Evolutionary conservation across 2,797 vertebrate species (phyloP).

Genomic region (Xenops minutus): DNA sequence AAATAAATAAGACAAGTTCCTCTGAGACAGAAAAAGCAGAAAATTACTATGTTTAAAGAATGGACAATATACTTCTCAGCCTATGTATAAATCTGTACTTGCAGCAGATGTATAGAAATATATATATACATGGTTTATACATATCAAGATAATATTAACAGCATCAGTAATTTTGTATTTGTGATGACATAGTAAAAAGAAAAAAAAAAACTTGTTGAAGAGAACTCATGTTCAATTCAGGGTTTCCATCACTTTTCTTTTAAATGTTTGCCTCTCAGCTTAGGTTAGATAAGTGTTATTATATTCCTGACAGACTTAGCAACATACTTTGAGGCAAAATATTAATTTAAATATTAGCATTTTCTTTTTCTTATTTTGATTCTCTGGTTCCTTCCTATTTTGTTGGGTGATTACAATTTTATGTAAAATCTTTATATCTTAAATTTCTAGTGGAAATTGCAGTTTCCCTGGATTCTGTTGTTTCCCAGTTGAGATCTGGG

Average conservation of each 20-base stretch:
- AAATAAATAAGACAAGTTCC: neutral
- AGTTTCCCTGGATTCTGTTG: neutral
- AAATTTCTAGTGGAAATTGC: neutral
- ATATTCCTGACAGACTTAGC: neutral
- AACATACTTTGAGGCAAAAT: neutral
- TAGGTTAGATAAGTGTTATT: neutral
- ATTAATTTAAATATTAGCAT: neutral
- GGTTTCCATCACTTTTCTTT: neutral
- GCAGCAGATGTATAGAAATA: neutral
- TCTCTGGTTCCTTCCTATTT: neutral
- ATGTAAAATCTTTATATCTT: neutral
- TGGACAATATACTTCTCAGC: neutral
- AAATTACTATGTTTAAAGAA: neutral
- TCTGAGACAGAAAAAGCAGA: neutral
- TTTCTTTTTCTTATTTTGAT: neutral
- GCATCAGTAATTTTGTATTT: neutral
- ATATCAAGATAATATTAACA: neutral
- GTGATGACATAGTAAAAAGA: neutral
- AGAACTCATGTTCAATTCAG: neutral
- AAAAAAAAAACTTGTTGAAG: neutral
- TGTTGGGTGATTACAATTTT: neutral
- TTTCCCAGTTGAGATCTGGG: neutral
- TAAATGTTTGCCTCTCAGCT: neutral
- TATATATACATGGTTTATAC: neutral
- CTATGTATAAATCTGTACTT: neutral